These are phyloP conservation scores for Dexiosoma caninum DNA, from an alignment of 2,888 invertebrate species.

Conservation along the genomic window DNA sequence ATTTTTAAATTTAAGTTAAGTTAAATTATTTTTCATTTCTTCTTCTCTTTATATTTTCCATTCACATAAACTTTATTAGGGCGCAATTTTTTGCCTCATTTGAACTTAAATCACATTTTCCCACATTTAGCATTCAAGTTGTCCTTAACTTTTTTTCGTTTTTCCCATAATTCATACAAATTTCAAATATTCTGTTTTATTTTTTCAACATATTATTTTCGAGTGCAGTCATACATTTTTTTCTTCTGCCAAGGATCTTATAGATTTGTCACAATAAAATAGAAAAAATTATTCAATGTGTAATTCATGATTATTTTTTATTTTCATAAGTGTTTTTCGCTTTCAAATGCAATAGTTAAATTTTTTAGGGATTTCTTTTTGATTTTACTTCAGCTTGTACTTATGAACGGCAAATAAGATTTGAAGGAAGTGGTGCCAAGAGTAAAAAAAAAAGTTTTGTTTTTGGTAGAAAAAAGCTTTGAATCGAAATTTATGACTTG, in stretches of 20 bases:
- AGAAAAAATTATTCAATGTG: constrained; percentile 28
- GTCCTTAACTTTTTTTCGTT: background rate
- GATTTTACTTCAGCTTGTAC: background rate
- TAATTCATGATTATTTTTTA: constrained; percentile 22
- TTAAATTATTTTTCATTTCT: too few relatives aligned
- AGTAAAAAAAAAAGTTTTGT: background rate
- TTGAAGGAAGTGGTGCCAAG: constrained; percentile 24
- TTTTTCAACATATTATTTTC: constrained; percentile 16
- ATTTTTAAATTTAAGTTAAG: too few relatives aligned
- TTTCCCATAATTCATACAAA: constrained; percentile 21
- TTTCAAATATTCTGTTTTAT: constrained; percentile 25
- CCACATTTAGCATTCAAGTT: background rate
- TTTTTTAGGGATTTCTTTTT: constrained; percentile 18
- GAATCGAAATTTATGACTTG: constrained; percentile 57
- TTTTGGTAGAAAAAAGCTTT: constrained; percentile 1
- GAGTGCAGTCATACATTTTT: constrained; percentile 33
- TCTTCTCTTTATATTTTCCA: too few relatives aligned
- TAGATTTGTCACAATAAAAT: constrained; percentile 57
- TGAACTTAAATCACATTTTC: constrained; percentile 24
- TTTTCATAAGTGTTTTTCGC: background rate
- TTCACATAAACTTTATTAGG: too few relatives aligned
- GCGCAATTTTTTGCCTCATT: constrained; percentile 55
- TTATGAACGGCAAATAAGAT: background rate
- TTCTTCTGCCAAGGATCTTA: constrained; percentile 38
- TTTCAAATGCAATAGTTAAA: constrained; percentile 18